Evolutionary conservation across 2,797 vertebrate species (phyloP), one percentile per base, ranked within the genome.

Genomic region (Nannoperca obscura): DNA sequence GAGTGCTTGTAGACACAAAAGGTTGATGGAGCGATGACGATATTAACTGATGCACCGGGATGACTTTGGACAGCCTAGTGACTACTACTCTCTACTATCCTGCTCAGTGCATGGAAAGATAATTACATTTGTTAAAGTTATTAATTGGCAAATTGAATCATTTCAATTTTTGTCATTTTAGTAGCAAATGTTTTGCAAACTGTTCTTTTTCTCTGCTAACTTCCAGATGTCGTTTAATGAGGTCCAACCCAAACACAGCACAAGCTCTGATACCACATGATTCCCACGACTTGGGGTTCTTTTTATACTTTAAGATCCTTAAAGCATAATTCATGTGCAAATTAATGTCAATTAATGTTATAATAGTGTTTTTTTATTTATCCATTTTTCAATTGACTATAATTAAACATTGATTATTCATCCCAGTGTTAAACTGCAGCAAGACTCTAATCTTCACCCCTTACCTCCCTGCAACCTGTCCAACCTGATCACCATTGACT

Each of bases 391-490:
- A 63, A 54, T 42, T 27, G 27, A 22, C 9, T 27, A n/a, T 8
- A 53, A 76, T 57, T 17, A 67, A 50, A 30, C 13, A 50, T 7
- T 50, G 44, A 22, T 58, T n/a, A 24, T 32, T 64, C 15, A 58
- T 36, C 44, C 17, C 20, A 1, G 59, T 7, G 4, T 19, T 20
- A 34, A 27, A 22, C 40, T 30, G 30, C 42, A 34, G 24, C 24
- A 27, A 27, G 34, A 27, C 38, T 73, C 5, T 60, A 22, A 54
- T 70, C 53, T 62, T 68, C 20, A 58, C 24, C 5, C 40, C 5
- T 47, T 61, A 22, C 52, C 34, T 70, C 27, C 34, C 40, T 42
- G 54, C 24, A 71, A 57, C 22, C 58, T 67, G n/a, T 58, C 27
- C 24, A 53, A 36, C 59, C 27, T 46, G 14, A 53, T 49, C 46